Evolutionary conservation across 1,140 invertebrate genomes (phyloP).

Genomic region (Dufourea novaeangliae): DNA sequence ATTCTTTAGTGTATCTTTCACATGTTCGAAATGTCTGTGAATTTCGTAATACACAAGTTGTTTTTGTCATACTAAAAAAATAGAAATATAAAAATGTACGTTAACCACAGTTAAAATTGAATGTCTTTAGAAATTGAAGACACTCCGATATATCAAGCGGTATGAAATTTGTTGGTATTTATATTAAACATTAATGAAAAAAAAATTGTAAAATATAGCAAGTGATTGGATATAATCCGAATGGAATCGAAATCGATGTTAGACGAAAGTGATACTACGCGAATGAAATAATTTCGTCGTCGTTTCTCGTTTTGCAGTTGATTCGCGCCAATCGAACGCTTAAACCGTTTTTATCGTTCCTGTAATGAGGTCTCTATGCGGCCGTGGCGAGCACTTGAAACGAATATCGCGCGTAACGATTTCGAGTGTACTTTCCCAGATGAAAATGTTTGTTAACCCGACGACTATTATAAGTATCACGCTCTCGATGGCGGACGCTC

Average conservation of each 20-base stretch:
- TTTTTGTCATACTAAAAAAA: no score
- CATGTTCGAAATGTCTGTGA: no score
- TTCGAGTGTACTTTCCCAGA: slow-evolving; percentile 21
- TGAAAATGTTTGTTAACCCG: slow-evolving; percentile 45
- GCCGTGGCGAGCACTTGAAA: slow-evolving; percentile 2
- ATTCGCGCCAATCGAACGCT: slow-evolving; percentile 16
- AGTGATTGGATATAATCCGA: not conserved
- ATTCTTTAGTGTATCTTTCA: no score
- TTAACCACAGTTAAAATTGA: no score
- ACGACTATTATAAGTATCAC: slow-evolving; percentile 24
- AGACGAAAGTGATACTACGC: accelerated
- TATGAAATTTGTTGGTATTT: not conserved
- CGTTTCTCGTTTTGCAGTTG: not conserved
- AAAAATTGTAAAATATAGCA: no score
- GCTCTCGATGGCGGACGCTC: not conserved
- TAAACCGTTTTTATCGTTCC: slow-evolving; percentile 23
- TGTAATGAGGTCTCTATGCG: slow-evolving; percentile 15
- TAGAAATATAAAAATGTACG: no score
- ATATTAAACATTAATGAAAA: no score
- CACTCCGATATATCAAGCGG: no score
- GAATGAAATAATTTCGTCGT: not conserved
- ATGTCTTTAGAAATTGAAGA: no score
- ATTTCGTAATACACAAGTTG: no score
- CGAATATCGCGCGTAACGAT: slow-evolving; percentile 23
- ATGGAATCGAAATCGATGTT: not conserved